Base-by-base conservation (phyloP, 2,113 vertebrate genomes). In the Perognathus longimembris region DNA sequence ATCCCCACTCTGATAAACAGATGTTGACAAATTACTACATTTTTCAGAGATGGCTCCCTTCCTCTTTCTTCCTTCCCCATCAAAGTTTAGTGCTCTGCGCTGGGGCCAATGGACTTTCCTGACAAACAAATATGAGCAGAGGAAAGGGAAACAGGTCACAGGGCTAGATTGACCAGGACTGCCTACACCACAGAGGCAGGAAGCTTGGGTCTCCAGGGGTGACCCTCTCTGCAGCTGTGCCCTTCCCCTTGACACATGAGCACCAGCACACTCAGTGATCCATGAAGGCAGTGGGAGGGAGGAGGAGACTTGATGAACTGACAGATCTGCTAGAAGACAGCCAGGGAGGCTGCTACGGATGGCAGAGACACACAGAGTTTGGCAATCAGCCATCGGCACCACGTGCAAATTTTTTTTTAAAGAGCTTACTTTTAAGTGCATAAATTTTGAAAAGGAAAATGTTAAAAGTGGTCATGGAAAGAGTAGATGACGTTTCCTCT, bases 251-350 rank as follows among this genome's bases (percentile, higher is more conserved):
- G 92, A 97, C 97, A 97, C 2, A 50, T 42, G 93, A 95, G 88
- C 4, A 0, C 97, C 96, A 97, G 89, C 80, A 94, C 92, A 95
- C 0, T 70, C 97, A 97, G 95, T 82, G 97, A 98, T 96, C 97
- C 98, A 95, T 97, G 96, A 97, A 97, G 97, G 88, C 96, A 91
- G 93, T 76, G 79, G 38, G 96, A 97, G 91, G 92, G 96, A 97
- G 96, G 50, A 54, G 94, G 97, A 88, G 96, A 97, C 94, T 96
- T 95, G 97, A 97, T 92, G 97, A 96, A 97, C 45, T 97, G 97
- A 97, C 97, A 97, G 98, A 94, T 97, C 97, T 96, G 96, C 97
- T 97, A 64, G 95, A 96, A 93, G 95, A 97, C 79, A 28, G 94
- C 96, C 95, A 95, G 95, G 96, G 94, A 97, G 97, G 96, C 96